phyloP scores from a whole-genome alignment of 2,888 invertebrate species.

The Melinaea menophilus region DNA sequence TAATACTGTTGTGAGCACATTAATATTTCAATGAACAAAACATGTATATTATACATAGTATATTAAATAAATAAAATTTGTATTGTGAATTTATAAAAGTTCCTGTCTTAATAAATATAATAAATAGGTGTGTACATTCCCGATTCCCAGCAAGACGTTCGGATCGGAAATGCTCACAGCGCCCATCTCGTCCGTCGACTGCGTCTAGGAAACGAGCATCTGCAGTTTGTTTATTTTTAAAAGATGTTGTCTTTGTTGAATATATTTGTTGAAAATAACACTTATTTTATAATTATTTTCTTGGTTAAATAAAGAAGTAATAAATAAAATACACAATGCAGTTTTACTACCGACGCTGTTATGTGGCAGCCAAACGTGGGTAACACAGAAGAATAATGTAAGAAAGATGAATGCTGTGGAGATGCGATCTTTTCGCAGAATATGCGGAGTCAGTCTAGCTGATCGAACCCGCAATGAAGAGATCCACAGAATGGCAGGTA shows the following conservation, averaged over 20 bases:
- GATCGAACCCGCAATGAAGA: no score
- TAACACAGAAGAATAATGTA: no score
- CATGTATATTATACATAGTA: background rate
- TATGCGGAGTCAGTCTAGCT: no score
- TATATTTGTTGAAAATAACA: no score
- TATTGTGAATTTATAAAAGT: background rate
- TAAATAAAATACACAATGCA: no score
- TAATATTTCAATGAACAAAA: background rate
- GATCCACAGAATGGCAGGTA: no score
- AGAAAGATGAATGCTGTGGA: no score
- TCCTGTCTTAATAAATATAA: slow-evolving; percentile 10
- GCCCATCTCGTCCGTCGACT: slow-evolving; percentile 80
- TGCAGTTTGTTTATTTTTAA: slow-evolving; percentile 56
- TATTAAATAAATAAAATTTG: background rate
- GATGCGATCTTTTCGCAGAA: no score
- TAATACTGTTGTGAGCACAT: no score
- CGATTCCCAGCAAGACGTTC: slow-evolving; percentile 68
- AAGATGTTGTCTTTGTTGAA: background rate
- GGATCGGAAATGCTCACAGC: slow-evolving; percentile 73
- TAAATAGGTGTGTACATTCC: slow-evolving; percentile 57
- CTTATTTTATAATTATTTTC: background rate
- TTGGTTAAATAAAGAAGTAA: no score
- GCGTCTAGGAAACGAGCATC: slow-evolving; percentile 86
- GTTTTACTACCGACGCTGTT: no score
- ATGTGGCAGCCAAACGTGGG: no score